Conservation (phyloP, 2,797 vertebrate genomes). For the Masticophis lateralis region DNA sequence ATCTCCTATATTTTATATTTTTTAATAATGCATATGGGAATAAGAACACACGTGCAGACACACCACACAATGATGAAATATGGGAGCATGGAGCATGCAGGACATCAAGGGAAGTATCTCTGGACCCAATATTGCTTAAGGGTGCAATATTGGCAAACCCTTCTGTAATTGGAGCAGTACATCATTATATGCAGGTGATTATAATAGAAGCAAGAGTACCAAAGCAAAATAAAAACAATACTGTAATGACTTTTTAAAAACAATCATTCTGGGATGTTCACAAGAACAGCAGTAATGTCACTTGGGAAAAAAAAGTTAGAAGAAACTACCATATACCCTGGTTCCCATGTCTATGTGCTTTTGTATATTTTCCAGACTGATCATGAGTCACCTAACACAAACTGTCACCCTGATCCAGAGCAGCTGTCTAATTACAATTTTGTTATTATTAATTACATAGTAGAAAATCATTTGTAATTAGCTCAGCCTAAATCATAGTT, state of each 20-base stretch:
- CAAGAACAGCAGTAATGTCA: constrained; percentile 9
- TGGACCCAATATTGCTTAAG: background rate
- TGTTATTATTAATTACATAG: constrained; percentile 96
- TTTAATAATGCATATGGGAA: background rate
- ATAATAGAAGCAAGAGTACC: background rate
- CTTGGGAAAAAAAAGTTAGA: constrained; percentile 17
- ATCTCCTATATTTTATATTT: background rate
- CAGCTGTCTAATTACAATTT: constrained; percentile 95
- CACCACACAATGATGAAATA: background rate
- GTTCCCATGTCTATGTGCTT: constrained; percentile 42
- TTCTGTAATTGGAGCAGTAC: background rate
- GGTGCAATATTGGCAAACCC: background rate
- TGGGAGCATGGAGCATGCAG: background rate
- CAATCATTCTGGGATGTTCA: constrained; percentile 3
- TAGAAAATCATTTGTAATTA: constrained; percentile 96
- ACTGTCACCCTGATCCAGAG: constrained; percentile 80
- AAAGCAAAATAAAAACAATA: background rate
- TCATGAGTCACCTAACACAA: constrained; percentile 80
- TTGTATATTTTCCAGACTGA: constrained; percentile 74
- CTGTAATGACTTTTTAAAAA: background rate
- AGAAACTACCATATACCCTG: constrained; percentile 32
- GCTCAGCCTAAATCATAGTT: constrained; percentile 92
- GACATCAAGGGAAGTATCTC: background rate
- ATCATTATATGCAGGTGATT: background rate
- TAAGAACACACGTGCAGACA: background rate